Evolutionary conservation across 2,113 vertebrate genomes (phyloP).

Genomic region (Cavia aperea): DNA sequence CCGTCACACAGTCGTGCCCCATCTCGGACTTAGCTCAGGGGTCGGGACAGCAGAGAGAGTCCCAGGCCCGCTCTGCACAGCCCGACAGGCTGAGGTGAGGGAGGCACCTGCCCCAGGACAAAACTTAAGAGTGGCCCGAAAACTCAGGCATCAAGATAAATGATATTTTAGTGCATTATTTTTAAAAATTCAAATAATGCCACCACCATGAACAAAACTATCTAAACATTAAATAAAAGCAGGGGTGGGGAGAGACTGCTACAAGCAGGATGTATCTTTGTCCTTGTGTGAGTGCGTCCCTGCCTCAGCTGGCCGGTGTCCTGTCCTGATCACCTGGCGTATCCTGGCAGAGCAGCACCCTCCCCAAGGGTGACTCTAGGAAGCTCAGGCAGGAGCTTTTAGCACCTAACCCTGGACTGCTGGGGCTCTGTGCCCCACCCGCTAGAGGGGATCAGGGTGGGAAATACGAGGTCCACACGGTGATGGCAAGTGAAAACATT

Average conservation of each 20-base stretch:
- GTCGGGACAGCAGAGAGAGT: not conserved
- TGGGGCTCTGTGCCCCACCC: rapidly evolving
- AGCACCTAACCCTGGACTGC: not conserved
- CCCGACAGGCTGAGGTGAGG: not conserved
- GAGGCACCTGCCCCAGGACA: not conserved
- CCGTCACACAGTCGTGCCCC: not conserved
- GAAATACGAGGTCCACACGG: not conserved
- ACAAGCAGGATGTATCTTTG: not conserved
- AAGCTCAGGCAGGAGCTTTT: not conserved
- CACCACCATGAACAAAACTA: not conserved
- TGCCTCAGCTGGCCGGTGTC: not conserved
- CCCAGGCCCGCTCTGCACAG: not conserved
- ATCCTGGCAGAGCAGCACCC: too few relatives aligned
- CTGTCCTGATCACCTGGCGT: rapidly evolving
- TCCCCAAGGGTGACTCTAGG: not conserved
- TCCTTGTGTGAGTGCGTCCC: rapidly evolving
- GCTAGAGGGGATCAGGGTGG: not conserved
- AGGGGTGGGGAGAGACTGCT: not conserved
- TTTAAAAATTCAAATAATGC: not conserved
- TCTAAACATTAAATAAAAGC: not conserved
- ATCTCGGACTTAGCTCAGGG: not conserved
- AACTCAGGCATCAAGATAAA: not conserved
- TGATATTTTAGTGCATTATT: not conserved
- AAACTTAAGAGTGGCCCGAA: not conserved
- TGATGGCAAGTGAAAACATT: not conserved